Base-by-base conservation (phyloP, 2,113 vertebrate species). In the Columbina picui region DNA sequence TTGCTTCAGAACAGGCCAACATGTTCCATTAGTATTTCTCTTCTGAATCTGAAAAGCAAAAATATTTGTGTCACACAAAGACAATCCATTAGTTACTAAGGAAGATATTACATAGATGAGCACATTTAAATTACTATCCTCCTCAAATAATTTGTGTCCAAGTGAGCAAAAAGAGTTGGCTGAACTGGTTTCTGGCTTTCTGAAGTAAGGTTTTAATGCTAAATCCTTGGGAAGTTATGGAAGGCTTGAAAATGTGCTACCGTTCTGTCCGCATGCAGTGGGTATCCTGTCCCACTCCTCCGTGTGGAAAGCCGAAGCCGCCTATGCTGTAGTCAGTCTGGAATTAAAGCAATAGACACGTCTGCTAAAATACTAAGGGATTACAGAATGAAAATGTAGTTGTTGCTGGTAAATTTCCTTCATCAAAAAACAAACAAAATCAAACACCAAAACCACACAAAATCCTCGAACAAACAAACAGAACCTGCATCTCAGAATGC, bases 11-110 rank as follows among this genome's bases (percentile, higher is more conserved):
- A 39, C 43, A 87, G 86, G 36, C 34, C n/a, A 79, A 84, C 49
- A 83, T 79, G 34, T 96, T 96, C 84, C 84, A 73, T 79, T 92
- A 82, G 17, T 38, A 45, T 81, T 78, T 93, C 34, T 92, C 1
- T 39, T 84, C 43, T 82, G 73, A 71, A 81, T 87, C 49, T 75
- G 80, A 53, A 76, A 52, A 84, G 69, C 56, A 87, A 82, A 95
- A 95, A 94, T 91, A 92, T 95, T 97, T 96, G 61, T 87, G 15
- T 93, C 36, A 87, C 67, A 61, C 74, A 95, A 95, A 93, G 82
- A 41, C 73, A 60, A 77, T 75, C 77, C 69, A 64, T 94, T 91
- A 84, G 94, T 96, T 94, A 89, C 87, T 84, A 97, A 69, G 91
- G 89, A 94, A 96, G 73, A 76, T 91, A 89, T 90, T 92, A 87